phyloP scores from a whole-genome alignment of 2,888 invertebrate species.

The Aleiodes testaceus region DNA sequence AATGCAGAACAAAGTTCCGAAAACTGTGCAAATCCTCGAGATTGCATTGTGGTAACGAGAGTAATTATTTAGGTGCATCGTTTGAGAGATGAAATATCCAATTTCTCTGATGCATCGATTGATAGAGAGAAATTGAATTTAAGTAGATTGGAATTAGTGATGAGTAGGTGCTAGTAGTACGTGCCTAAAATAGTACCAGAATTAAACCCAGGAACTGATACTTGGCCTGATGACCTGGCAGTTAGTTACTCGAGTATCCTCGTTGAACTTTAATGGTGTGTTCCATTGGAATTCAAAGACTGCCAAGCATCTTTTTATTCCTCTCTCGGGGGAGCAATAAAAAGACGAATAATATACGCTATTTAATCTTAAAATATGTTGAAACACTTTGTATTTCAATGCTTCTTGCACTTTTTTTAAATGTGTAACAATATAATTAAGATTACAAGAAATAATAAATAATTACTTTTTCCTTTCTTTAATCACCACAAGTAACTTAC shows the following conservation, averaged over 20 bases:
- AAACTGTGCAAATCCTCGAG: background rate
- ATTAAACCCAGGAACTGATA: constrained; percentile 28
- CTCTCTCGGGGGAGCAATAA: constrained; percentile 6
- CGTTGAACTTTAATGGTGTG: constrained; percentile 3
- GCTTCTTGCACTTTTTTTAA: background rate
- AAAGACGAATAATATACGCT: constrained; percentile 8
- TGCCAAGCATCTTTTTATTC: constrained; percentile 7
- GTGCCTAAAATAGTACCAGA: constrained; percentile 8
- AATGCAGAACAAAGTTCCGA: background rate
- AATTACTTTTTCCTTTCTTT: background rate
- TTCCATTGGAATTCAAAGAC: constrained; percentile 28
- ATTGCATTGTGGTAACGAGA: background rate
- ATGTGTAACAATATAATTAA: too few species aligned
- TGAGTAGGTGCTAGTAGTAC: background rate
- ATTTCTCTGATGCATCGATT: background rate
- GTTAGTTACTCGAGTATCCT: constrained; percentile 1
- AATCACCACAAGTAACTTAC: background rate
- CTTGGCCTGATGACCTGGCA: constrained; percentile 34
- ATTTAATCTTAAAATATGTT: constrained; percentile 7
- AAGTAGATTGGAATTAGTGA: too few species aligned
- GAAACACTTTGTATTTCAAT: constrained; percentile 13
- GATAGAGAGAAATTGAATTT: background rate
- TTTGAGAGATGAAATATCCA: too few species aligned
- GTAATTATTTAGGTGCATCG: background rate
- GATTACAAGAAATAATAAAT: too few species aligned